Evolutionary conservation across 2,888 invertebrate species (phyloP).

Genomic region (Trissonchulus sp.): DNA sequence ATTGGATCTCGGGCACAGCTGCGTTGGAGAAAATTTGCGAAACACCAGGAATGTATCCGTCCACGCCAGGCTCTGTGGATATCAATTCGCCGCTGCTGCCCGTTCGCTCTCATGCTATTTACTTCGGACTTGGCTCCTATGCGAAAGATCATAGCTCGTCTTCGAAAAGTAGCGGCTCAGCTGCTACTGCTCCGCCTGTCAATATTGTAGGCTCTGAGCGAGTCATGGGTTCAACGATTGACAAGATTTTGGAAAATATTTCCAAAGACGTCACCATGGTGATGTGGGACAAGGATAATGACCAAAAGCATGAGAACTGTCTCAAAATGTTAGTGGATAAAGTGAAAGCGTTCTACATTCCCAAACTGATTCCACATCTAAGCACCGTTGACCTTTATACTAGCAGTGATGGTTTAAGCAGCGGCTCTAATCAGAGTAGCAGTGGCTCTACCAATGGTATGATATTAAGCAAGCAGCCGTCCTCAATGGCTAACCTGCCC

Average conservation of each 20-base stretch:
- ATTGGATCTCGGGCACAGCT: not conserved
- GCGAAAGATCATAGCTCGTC: not conserved
- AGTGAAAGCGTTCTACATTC: conserved; percentile 1
- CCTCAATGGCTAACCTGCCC: not conserved
- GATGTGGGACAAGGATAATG: conserved; percentile 40
- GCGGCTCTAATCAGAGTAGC: too few relatives aligned
- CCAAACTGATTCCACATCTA: not conserved
- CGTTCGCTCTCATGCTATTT: not conserved
- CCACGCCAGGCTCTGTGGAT: not conserved
- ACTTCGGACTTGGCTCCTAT: not conserved
- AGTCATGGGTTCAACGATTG: conserved; percentile 35
- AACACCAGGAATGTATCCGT: not conserved
- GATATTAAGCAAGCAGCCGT: not conserved
- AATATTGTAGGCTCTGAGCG: not conserved
- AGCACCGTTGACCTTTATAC: not conserved
- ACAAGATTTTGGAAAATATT: conserved; percentile 48
- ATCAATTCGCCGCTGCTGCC: not conserved
- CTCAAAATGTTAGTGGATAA: conserved; percentile 24
- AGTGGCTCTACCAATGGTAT: too few relatives aligned
- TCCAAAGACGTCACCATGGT: conserved; percentile 45
- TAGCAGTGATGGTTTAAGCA: not conserved
- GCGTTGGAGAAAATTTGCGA: conserved; percentile 19
- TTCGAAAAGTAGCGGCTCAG: not conserved
- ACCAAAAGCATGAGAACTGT: not conserved
- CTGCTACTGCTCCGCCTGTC: too few relatives aligned